Evolutionary conservation across 2,113 vertebrate species (phyloP).

Genomic region (Sinosuthora webbiana): DNA sequence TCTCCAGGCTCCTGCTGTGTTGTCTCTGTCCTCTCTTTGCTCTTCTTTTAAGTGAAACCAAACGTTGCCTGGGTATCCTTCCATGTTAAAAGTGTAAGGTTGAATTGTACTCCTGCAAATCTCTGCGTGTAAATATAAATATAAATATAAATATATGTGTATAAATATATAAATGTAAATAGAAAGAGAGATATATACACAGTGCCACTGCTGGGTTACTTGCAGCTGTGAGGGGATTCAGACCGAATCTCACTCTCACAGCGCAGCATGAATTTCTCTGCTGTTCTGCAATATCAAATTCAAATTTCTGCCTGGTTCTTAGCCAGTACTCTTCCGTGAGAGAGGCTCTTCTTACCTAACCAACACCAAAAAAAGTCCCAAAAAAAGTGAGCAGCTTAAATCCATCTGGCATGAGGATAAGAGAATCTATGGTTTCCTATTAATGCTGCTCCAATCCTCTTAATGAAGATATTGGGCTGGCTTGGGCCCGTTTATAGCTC

Average conservation of each 20-base stretch:
- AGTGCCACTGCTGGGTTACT: accelerated
- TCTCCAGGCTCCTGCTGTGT: neutral
- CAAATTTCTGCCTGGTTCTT: neutral
- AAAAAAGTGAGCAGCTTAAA: neutral
- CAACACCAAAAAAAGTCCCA: neutral
- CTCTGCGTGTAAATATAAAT: too few relatives aligned
- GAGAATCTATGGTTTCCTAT: neutral
- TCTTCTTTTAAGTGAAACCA: neutral
- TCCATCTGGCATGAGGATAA: neutral
- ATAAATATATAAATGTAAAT: too few relatives aligned
- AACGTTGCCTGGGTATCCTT: accelerated
- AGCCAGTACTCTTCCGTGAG: accelerated
- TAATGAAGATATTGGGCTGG: conserved; percentile 3
- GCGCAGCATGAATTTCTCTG: accelerated
- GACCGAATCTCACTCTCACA: neutral
- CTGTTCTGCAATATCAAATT: neutral
- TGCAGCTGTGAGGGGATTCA: neutral
- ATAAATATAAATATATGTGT: accelerated
- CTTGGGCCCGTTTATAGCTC: conserved; percentile 62
- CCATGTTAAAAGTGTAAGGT: accelerated
- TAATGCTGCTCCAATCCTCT: conserved; percentile 69
- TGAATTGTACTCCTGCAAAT: accelerated
- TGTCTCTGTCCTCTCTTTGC: too few relatives aligned
- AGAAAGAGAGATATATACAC: accelerated
- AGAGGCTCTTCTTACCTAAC: neutral